These are phyloP conservation scores for Portevinia maculata DNA, from an alignment of 2,888 invertebrate genomes.

Conservation along the genomic window DNA sequence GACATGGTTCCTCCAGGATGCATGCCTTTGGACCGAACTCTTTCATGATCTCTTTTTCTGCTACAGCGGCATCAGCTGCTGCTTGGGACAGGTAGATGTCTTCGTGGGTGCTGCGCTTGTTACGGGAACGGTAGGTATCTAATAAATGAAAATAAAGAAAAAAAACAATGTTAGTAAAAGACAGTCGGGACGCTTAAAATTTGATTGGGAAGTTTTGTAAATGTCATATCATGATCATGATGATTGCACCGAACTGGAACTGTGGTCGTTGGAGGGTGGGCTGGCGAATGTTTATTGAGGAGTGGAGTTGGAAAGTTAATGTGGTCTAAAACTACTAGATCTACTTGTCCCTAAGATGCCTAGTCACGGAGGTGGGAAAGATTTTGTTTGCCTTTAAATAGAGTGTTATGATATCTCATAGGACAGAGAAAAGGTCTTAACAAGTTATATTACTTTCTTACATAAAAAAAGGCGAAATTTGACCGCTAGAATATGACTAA, in stretches of 20 bases:
- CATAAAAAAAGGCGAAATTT: no score
- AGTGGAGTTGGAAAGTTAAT: neutral
- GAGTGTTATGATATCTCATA: no score
- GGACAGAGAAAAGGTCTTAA: no score
- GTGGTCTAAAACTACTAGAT: no score
- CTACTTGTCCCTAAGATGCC: no score
- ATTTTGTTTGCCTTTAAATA: no score
- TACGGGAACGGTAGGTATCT: conserved; percentile 89
- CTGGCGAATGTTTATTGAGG: neutral
- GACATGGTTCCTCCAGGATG: conserved; percentile 90
- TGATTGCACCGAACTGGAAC: neutral
- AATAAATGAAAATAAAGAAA: conserved; percentile 15
- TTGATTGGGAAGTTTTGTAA: neutral
- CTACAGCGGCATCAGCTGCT: conserved; percentile 86
- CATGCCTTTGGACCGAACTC: conserved; percentile 92
- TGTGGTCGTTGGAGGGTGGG: neutral
- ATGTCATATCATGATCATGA: neutral
- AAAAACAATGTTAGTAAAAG: no score
- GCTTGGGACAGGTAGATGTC: conserved; percentile 82
- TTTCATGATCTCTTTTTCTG: conserved; percentile 90
- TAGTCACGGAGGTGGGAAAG: no score
- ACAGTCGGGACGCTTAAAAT: neutral
- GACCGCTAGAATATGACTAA: no score
- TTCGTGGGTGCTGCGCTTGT: conserved; percentile 84
- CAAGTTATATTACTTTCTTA: no score